phyloP scores from a whole-genome alignment of 2,888 invertebrate species.

The Oscheius sp. region DNA sequence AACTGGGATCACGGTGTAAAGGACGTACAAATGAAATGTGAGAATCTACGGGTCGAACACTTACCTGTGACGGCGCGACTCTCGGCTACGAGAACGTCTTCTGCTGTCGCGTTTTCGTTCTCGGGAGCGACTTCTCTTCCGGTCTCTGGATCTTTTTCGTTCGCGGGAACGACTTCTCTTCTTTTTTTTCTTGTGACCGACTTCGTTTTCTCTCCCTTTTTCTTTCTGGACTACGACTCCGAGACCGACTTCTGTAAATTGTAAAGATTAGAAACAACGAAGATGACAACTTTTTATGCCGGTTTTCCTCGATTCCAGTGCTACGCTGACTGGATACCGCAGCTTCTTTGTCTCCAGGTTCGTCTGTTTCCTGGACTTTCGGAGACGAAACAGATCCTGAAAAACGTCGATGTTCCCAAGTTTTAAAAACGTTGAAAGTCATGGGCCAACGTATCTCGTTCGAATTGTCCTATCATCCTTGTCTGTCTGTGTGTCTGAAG shows the following conservation, averaged over 20 bases:
- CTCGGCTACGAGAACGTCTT: conserved; percentile 28
- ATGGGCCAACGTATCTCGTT: neutral
- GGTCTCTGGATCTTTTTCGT: conserved; percentile 4
- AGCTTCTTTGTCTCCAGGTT: neutral
- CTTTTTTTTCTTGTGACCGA: neutral
- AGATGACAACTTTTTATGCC: no score
- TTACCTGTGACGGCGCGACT: conserved; percentile 33
- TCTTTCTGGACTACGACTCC: neutral
- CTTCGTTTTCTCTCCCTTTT: conserved; percentile 19
- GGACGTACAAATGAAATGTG: no score
- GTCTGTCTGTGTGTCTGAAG: no score
- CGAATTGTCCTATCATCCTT: no score
- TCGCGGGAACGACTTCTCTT: conserved; percentile 34
- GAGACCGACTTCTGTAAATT: neutral
- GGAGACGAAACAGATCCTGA: neutral
- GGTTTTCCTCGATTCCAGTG: neutral
- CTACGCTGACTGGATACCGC: neutral
- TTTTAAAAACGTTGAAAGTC: no score
- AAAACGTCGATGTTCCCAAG: neutral
- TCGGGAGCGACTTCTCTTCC: conserved; percentile 35
- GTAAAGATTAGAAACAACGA: no score
- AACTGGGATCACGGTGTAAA: no score
- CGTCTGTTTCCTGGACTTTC: neutral
- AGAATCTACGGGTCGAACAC: neutral
- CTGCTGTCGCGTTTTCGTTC: conserved; percentile 17